phyloP scores from a whole-genome alignment of 2,113 vertebrate genomes.

The Odobenus rosmarus region DNA sequence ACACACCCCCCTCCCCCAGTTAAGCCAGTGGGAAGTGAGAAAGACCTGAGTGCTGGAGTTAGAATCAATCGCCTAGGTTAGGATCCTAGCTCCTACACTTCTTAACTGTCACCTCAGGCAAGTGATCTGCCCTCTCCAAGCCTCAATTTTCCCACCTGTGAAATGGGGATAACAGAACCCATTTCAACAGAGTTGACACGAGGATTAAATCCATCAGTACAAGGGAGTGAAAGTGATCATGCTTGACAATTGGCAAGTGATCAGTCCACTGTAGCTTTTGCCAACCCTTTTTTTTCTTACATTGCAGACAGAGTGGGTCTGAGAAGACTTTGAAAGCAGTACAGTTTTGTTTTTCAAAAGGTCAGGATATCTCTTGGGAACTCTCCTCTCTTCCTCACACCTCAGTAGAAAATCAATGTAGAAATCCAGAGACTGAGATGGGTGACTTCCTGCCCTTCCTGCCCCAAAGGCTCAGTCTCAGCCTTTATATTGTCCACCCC shows the following conservation, averaged over 20 bases:
- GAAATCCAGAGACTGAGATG: neutral
- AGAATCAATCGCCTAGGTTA: neutral
- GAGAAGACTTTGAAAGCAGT: neutral
- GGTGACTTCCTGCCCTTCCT: neutral
- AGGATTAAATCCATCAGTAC: neutral
- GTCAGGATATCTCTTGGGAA: neutral
- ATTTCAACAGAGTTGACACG: neutral
- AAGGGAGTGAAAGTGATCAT: neutral
- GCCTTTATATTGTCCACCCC: neutral
- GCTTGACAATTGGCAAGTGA: neutral
- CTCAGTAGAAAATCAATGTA: neutral
- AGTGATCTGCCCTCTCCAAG: neutral
- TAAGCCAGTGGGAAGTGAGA: neutral
- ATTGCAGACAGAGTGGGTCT: neutral
- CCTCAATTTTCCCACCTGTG: neutral
- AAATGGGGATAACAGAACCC: neutral
- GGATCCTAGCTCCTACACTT: neutral
- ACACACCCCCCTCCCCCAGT: too few species aligned
- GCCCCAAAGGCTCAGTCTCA: neutral
- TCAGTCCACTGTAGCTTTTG: neutral
- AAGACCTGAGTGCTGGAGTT: neutral
- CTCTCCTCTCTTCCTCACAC: neutral
- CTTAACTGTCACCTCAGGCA: neutral
- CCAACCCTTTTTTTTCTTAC: neutral
- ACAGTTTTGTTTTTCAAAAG: constrained; percentile 31